Percentiles rank a stretch among this genome's conserved stretches.
Evolutionary conservation across 2,113 vertebrate genomes (phyloP).

Genomic region (Amphiprion percula): DNA sequence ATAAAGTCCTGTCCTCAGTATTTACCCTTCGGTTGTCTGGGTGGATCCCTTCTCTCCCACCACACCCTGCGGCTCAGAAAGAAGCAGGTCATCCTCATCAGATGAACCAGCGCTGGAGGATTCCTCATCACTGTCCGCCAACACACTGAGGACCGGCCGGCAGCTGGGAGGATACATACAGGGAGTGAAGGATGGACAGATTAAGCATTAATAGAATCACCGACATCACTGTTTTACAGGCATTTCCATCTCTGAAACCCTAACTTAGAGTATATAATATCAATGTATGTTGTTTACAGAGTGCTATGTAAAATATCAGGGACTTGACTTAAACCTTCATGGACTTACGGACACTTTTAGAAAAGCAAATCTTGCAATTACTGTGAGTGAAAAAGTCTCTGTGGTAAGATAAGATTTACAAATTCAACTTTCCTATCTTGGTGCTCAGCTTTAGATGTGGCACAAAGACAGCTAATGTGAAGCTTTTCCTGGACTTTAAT

Average conservation of each 20-base stretch:
- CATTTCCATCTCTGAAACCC: too few species aligned
- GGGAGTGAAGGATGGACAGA: background rate
- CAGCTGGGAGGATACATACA: conserved; percentile 22
- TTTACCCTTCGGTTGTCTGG: conserved; percentile 82
- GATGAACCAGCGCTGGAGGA: conserved; percentile 91
- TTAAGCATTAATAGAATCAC: background rate
- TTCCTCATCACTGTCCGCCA: conserved; percentile 91
- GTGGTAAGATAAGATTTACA: background rate
- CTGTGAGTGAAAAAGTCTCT: background rate
- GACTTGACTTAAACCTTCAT: background rate
- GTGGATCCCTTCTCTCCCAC: conserved; percentile 78
- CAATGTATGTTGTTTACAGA: too few species aligned
- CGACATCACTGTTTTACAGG: background rate
- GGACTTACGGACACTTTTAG: background rate
- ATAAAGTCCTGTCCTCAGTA: conserved; percentile 12
- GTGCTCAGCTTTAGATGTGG: background rate
- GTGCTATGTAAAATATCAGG: too few species aligned
- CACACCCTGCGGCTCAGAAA: conserved; percentile 76
- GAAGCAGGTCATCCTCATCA: conserved; percentile 86
- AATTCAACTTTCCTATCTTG: background rate
- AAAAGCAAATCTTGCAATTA: background rate
- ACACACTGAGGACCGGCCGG: conserved; percentile 80
- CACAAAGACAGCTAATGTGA: conserved; percentile 18
- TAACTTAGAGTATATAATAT: too few species aligned
- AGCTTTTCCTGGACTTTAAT: conserved; percentile 41